Evolutionary conservation across 2,888 invertebrate genomes (phyloP).

Genomic region (Escarpia spicata): DNA sequence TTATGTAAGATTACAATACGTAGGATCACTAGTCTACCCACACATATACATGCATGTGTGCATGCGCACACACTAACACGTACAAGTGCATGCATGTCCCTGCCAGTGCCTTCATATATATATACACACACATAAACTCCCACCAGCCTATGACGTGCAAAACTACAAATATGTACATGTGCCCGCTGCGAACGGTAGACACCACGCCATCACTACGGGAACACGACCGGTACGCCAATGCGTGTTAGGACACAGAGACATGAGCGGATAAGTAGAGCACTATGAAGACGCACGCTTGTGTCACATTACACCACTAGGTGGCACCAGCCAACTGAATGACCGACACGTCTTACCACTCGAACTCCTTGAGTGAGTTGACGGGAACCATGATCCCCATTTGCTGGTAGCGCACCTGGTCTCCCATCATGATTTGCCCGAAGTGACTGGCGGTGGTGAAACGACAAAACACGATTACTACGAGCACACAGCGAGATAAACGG

Average conservation of each 20-base stretch:
- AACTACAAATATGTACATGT: background rate
- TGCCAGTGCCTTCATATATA: background rate
- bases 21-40: background rate
- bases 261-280: background rate
- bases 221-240: background rate
- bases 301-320: background rate
- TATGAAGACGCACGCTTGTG: background rate
- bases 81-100: slow-evolving; percentile 3
- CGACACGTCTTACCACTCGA: slow-evolving; percentile 45
- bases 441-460: background rate
- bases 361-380: slow-evolving; percentile 40
- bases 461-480: background rate
- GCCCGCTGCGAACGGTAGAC: background rate
- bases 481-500: background rate
- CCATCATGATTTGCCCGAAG: background rate
- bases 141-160: background rate
- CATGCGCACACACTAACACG: background rate
- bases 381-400: background rate
- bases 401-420: background rate
- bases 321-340: background rate
- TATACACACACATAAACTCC: background rate
- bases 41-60: background rate
- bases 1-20: background rate
- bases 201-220: slow-evolving; percentile 1
- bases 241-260: background rate